Conservation (phyloP, 2,113 vertebrate species). For the Anseranas semipalmata region DNA sequence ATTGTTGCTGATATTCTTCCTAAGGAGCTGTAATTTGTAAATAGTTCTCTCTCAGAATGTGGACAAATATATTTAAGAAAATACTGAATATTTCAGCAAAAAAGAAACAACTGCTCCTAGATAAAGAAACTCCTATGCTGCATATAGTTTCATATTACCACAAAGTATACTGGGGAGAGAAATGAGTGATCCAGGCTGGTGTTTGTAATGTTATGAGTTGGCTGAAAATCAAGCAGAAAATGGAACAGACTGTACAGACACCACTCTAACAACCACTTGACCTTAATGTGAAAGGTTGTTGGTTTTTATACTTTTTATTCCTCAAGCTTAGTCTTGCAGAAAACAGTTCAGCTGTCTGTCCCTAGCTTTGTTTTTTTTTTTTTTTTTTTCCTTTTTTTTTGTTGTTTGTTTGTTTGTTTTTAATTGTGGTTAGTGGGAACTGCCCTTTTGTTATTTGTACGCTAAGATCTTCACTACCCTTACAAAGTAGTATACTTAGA, state of each 20-base stretch:
- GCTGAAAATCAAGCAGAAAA: constrained; percentile 35
- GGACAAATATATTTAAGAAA: constrained; percentile 41
- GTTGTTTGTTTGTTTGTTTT: background rate
- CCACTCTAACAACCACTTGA: constrained; percentile 49
- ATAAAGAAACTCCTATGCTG: constrained; percentile 44
- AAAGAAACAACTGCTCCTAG: background rate
- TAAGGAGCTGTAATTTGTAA: constrained; percentile 22
- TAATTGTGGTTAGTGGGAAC: background rate
- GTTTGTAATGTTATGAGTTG: constrained; percentile 24
- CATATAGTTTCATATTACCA: constrained; percentile 21
- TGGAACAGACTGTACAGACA: constrained; percentile 43
- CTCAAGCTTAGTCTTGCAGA: constrained; percentile 6
- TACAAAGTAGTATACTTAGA: constrained; percentile 14
- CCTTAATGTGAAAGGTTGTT: constrained; percentile 40
- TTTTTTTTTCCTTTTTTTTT: background rate
- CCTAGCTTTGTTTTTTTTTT: background rate
- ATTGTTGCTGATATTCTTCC: background rate
- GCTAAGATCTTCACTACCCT: constrained; percentile 14
- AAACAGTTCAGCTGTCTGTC: constrained; percentile 48
- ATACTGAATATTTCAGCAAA: constrained; percentile 44
- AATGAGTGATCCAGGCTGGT: constrained; percentile 3
- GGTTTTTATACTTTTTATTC: constrained; percentile 34
- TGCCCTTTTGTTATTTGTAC: constrained; percentile 6
- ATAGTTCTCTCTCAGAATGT: constrained; percentile 47
- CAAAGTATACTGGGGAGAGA: constrained; percentile 12